Evolutionary conservation across 1,140 invertebrate species (phyloP).

Genomic region (Cyclina sinensis): DNA sequence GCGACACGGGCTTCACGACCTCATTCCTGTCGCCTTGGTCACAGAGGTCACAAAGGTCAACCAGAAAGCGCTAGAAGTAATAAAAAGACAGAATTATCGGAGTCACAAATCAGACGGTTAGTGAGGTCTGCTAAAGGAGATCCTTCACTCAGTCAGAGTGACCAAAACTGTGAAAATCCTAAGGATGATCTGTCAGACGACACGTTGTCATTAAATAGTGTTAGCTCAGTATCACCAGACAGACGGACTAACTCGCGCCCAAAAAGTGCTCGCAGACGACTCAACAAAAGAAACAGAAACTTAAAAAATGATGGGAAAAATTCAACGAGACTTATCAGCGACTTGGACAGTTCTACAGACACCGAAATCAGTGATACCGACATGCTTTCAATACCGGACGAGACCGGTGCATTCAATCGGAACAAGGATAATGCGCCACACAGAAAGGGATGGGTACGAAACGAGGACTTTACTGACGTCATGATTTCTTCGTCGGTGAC

Average conservation of each 20-base stretch:
- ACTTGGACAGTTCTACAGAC: conserved; percentile 72
- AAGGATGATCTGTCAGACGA: conserved; percentile 67
- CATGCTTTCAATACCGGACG: conserved; percentile 79
- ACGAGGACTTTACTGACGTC: conserved; percentile 69
- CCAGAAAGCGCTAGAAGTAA: conserved; percentile 23
- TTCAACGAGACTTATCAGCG: conserved; percentile 56
- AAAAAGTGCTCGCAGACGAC: conserved; percentile 63
- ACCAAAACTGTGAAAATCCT: conserved; percentile 38
- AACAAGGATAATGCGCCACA: conserved; percentile 53
- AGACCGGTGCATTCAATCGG: conserved; percentile 68
- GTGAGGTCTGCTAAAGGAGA: conserved; percentile 40
- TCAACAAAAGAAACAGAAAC: conserved; percentile 35
- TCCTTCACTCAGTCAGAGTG: not conserved
- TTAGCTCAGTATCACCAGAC: conserved; percentile 48
- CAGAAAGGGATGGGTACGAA: conserved; percentile 69
- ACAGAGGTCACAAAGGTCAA: conserved; percentile 66
- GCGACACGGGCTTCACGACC: conserved; percentile 63
- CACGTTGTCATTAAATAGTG: conserved; percentile 61
- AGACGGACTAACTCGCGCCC: conserved; percentile 57
- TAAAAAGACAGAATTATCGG: conserved; percentile 48
- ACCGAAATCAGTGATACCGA: conserved; percentile 75
- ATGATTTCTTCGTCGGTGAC: conserved; percentile 69
- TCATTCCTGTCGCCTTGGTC: conserved; percentile 74
- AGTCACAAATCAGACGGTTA: conserved; percentile 51
- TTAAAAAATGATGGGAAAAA: conserved; percentile 49